These are phyloP conservation scores for Aleadryas rufinucha DNA, from an alignment of 2,113 vertebrate genomes.

Conservation along the genomic window DNA sequence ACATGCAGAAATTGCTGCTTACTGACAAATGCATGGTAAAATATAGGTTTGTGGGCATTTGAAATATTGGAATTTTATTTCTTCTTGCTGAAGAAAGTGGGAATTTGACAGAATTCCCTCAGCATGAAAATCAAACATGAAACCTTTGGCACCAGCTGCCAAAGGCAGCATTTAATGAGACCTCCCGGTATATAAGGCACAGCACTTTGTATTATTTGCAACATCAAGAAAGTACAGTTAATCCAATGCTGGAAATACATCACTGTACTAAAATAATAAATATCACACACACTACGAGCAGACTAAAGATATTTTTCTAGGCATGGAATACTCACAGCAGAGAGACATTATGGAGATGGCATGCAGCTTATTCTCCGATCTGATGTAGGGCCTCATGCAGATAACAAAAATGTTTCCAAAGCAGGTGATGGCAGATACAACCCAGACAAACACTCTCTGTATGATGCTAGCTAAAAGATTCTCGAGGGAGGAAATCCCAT, in stretches of 20 bases:
- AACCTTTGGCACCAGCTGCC: background rate
- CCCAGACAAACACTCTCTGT: slow-evolving; percentile 95
- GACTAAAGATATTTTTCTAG: background rate
- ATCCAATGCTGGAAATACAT: background rate
- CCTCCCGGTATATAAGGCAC: background rate
- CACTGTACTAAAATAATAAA: background rate
- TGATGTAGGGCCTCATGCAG: slow-evolving; percentile 92
- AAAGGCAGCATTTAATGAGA: background rate
- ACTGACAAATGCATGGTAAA: background rate
- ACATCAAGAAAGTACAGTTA: background rate
- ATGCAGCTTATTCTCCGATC: slow-evolving; percentile 93
- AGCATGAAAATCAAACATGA: background rate
- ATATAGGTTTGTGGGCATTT: background rate
- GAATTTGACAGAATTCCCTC: background rate
- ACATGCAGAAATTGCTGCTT: background rate
- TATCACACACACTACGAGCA: fast-evolving
- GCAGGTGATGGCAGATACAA: slow-evolving; percentile 93
- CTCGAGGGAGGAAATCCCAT: slow-evolving; percentile 95
- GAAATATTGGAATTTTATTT: background rate
- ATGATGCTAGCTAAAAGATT: slow-evolving; percentile 92
- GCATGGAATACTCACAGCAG: slow-evolving; percentile 86
- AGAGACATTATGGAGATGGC: slow-evolving; percentile 95
- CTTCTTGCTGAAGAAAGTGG: background rate
- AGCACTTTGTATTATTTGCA: background rate
- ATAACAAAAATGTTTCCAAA: slow-evolving; percentile 97